Evolutionary conservation across 2,888 invertebrate species (phyloP).

Genomic region (Athalia cordata): DNA sequence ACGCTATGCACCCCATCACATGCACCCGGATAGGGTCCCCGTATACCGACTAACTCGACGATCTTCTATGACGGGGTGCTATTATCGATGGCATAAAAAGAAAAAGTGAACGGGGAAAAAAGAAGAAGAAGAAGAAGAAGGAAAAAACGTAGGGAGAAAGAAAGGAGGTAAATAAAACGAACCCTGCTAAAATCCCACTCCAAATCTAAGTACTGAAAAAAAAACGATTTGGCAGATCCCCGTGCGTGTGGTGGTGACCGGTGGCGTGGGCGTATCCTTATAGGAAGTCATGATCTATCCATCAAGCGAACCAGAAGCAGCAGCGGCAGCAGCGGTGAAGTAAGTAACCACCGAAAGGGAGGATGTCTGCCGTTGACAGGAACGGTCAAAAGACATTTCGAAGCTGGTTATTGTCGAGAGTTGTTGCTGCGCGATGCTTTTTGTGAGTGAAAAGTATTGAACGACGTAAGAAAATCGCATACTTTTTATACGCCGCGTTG

Average conservation of each 20-base stretch:
- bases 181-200: conserved; percentile 29
- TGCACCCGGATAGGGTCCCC: conserved; percentile 4
- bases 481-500: background rate
- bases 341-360: background rate
- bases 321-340: too few species aligned
- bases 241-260: conserved; percentile 11
- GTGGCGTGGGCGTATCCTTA: background rate
- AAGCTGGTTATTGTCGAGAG: conserved; percentile 32
- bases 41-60: background rate
- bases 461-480: conserved; percentile 19
- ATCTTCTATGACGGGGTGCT: conserved; percentile 13
- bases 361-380: conserved; percentile 30
- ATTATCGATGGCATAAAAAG: conserved; percentile 29
- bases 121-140: too few species aligned
- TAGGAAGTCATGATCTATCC: conserved; percentile 27
- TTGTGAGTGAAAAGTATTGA: conserved; percentile 26
- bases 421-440: background rate
- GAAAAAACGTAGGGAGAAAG: too few species aligned
- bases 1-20: conserved; percentile 41
- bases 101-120: too few species aligned
- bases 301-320: background rate
- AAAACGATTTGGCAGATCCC: background rate
- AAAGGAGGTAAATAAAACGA: background rate
- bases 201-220: conserved; percentile 24
- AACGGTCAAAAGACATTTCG: conserved; percentile 36